Conservation (phyloP, 2,888 invertebrate species). For the Cistogaster globosa region DNA sequence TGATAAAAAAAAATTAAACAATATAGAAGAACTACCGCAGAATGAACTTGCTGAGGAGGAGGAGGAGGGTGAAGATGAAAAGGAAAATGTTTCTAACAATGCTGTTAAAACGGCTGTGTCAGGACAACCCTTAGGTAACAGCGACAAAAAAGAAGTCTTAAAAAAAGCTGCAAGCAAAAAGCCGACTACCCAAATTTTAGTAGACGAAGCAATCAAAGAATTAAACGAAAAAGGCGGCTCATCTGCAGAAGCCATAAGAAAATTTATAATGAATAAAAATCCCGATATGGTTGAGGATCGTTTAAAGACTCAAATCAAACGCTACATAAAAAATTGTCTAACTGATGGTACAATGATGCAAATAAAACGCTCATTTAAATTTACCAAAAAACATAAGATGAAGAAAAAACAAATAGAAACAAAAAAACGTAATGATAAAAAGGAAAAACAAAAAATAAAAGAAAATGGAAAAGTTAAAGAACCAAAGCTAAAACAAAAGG, state of each 20-base stretch:
- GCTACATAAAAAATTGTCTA: conserved; percentile 85
- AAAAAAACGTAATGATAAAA: conserved; percentile 11
- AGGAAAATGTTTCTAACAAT: conserved; percentile 18
- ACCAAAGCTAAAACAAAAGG: conserved; percentile 1
- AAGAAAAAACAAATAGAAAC: conserved; percentile 5
- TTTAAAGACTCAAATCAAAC: conserved; percentile 85
- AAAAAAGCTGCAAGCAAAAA: conserved; percentile 24
- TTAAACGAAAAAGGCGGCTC: conserved; percentile 86
- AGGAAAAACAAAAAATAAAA: neutral
- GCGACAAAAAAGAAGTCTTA: conserved; percentile 7
- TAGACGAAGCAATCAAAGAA: conserved; percentile 84
- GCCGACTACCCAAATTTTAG: conserved; percentile 84
- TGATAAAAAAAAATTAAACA: neutral
- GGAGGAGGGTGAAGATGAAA: conserved; percentile 17
- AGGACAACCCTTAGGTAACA: conserved; percentile 25
- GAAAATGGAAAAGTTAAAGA: conserved; percentile 19
- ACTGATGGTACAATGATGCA: conserved; percentile 83
- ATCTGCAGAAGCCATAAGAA: conserved; percentile 84
- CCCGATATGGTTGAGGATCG: conserved; percentile 85
- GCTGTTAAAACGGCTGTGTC: neutral
- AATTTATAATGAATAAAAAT: conserved; percentile 86
- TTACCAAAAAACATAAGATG: conserved; percentile 18
- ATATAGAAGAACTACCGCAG: neutral
- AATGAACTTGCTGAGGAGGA: conserved; percentile 32
- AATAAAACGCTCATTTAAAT: conserved; percentile 71